Conservation (phyloP, 2,113 vertebrate species). For the Sinocyclocheilus rhinocerous region DNA sequence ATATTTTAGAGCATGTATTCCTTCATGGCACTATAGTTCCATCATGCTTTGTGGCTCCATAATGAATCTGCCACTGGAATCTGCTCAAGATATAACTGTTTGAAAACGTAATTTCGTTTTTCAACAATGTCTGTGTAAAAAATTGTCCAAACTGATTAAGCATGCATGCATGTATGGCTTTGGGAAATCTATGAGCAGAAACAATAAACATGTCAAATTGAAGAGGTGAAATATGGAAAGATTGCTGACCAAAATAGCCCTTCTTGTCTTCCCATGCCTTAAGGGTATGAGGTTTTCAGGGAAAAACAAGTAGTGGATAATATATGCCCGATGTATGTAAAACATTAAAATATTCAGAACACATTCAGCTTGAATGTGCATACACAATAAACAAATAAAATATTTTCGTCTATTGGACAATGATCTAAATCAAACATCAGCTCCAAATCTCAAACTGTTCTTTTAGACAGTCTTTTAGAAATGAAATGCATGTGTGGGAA, state of each 20-base stretch:
- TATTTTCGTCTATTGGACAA: neutral
- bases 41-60: neutral
- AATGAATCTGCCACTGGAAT: slow-evolving; percentile 19
- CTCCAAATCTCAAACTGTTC: neutral
- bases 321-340: neutral
- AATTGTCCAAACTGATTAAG: neutral
- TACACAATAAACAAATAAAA: neutral
- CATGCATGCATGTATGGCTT: slow-evolving; percentile 15
- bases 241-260: neutral
- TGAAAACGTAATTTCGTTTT: neutral
- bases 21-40: neutral
- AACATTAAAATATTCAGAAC: neutral
- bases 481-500: slow-evolving; percentile 38
- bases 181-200: neutral
- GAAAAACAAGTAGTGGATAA: neutral
- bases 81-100: neutral
- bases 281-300: too few relatives aligned
- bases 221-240: neutral
- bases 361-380: neutral
- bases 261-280: neutral
- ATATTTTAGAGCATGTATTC: neutral
- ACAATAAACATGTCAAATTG: neutral
- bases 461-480: slow-evolving; percentile 28
- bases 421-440: neutral
- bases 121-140: slow-evolving; percentile 2